phyloP scores from a whole-genome alignment of 2,113 vertebrate species.

The Pterocles burchelli region DNA sequence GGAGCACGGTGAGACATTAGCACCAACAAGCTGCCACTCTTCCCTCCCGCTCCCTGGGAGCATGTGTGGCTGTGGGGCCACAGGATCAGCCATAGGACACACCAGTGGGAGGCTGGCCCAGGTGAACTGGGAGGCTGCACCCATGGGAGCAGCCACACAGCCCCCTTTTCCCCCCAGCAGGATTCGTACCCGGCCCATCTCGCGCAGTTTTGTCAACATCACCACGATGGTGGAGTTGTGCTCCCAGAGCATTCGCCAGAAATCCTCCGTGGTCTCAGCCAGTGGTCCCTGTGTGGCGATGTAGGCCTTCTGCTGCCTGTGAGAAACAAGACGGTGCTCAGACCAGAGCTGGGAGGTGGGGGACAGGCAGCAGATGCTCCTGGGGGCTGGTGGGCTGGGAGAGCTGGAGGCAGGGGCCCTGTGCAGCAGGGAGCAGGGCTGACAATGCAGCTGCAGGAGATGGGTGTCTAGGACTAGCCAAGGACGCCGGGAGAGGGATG shows the following conservation, averaged over 20 bases:
- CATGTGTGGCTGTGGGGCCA: neutral
- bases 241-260: constrained; percentile 99
- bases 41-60: neutral
- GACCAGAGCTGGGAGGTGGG: neutral
- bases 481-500: neutral
- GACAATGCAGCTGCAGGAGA: neutral
- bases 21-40: neutral
- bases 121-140: neutral
- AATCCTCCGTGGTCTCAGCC: constrained; percentile 95
- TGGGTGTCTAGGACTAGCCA: neutral
- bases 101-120: neutral
- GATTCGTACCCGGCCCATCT: constrained; percentile 91
- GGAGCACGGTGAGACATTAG: neutral
- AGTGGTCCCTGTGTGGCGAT: constrained; percentile 94
- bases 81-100: neutral
- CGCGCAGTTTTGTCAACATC: constrained; percentile 95
- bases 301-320: constrained; percentile 96
- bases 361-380: neutral
- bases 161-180: neutral
- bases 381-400: neutral
- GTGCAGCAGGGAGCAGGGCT: neutral
- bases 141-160: neutral
- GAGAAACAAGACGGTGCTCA: neutral
- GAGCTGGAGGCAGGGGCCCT: neutral
- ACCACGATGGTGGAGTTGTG: constrained; percentile 98